Base-by-base conservation (phyloP, 2,113 vertebrate species). In the Leptobrachium leishanense region DNA sequence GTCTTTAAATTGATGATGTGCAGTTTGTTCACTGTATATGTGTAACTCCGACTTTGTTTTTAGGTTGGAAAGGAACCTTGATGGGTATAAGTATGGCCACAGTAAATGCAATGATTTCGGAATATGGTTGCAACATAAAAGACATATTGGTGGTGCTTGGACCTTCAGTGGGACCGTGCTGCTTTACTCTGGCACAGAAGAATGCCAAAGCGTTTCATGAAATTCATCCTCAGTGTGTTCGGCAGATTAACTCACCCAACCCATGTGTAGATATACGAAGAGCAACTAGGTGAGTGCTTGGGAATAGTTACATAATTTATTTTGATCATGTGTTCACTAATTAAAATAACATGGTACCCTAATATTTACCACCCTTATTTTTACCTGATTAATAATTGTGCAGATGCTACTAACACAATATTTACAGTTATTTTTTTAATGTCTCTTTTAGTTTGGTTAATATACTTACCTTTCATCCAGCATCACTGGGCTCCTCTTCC, bases 21-120 rank as follows among this genome's bases (percentile, higher is more conserved):
- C 57, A 15, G 57, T 3, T 42, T 67, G 11, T 5, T 42, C 6
- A 11, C 50, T 59, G 13, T 59, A 12, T 12, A 13, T 59, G 9
- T 12, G 4, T 59, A 2, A 12, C 55, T 12, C 55, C 13, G 3
- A 4, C 57, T 6, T 41, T 69, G 83, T 74, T 82, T 7, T 50
- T 74, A 99, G 97, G 97, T 8, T 98, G 96, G 96, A 96, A 84
- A 83, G 96, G 97, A 44, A 98, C 96, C 1, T 69, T 98, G 83
- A 86, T 93, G 87, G 95, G 95, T 46, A 87, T 98, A 66, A 94
- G 95, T 1, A 93, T 94, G 94, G 95, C 94, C 15, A 96, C 93
- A 2, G 94, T 98, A 68, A 88, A 91, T 43, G 93, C 94, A 70
- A 96, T 98, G 96, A 85, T 90, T 54, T 81, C 81, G 1, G 95